Conservation (phyloP, 2,888 invertebrate genomes). For the Stratiomys singularior region DNA sequence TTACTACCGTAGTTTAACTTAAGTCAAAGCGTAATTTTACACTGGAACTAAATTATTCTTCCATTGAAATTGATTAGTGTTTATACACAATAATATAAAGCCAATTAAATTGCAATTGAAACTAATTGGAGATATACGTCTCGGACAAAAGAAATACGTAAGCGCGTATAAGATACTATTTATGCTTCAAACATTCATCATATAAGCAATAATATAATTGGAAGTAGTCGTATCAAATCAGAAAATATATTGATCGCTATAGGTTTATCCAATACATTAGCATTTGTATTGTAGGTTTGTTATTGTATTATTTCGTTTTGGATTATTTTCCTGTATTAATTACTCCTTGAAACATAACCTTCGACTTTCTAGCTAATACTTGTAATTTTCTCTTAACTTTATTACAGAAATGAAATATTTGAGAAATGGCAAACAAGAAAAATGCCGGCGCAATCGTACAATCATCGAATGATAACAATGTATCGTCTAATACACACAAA, state of each 20-base stretch:
- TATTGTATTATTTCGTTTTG: too few species aligned
- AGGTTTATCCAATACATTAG: too few species aligned
- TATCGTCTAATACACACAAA: constrained; percentile 16
- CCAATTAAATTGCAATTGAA: constrained; percentile 39
- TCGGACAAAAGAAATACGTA: background rate
- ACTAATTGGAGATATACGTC: constrained; percentile 5
- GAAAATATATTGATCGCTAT: too few species aligned
- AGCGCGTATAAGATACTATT: background rate
- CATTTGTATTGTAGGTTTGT: too few species aligned
- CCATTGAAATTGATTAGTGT: constrained; percentile 34
- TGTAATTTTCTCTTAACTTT: background rate
- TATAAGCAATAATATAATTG: too few species aligned
- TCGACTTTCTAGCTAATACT: background rate
- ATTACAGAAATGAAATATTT: constrained; percentile 39
- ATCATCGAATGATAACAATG: constrained; percentile 42
- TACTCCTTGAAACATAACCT: too few species aligned
- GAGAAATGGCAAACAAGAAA: constrained; percentile 43
- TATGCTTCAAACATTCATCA: background rate
- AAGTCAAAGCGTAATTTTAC: constrained; percentile 5
- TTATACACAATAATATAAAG: constrained; percentile 21
- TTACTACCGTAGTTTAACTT: background rate
- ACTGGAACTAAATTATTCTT: background rate
- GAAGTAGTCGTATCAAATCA: too few species aligned
- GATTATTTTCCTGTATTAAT: too few species aligned
- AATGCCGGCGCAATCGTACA: constrained; percentile 8